phyloP scores from a whole-genome alignment of 2,888 invertebrate genomes.

The Phortica magna region DNA sequence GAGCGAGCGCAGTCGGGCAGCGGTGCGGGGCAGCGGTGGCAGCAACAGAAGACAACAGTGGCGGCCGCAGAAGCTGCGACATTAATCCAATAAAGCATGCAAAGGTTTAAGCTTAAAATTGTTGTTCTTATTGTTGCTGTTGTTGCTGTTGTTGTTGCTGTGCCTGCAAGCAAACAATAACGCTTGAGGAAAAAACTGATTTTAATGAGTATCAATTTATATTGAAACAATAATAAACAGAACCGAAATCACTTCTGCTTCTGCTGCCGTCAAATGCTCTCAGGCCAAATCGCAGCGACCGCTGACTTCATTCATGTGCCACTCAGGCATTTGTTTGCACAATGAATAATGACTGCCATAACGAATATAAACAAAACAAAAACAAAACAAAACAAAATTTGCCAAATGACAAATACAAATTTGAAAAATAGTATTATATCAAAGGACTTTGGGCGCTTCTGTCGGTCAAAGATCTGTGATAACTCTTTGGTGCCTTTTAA shows the following conservation, averaged over 20 bases:
- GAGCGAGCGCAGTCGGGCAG: too few relatives aligned
- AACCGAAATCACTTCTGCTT: background rate
- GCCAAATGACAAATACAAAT: too few relatives aligned
- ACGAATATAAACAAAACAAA: background rate
- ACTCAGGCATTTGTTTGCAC: background rate
- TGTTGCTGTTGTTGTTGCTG: background rate
- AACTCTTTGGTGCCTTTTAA: background rate
- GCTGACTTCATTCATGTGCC: background rate
- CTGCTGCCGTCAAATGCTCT: background rate
- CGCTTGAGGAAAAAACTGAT: background rate
- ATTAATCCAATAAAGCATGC: slow-evolving; percentile 62
- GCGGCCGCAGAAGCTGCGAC: slow-evolving; percentile 54
- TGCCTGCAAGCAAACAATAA: slow-evolving; percentile 5
- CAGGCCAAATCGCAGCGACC: background rate
- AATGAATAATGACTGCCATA: background rate
- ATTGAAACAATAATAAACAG: slow-evolving; percentile 49
- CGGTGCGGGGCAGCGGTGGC: too few relatives aligned
- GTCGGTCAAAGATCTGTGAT: background rate
- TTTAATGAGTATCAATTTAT: slow-evolving; percentile 63
- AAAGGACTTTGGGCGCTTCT: background rate
- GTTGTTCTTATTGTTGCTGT: slow-evolving; percentile 36
- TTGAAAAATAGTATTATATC: too few relatives aligned
- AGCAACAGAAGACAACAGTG: slow-evolving; percentile 25
- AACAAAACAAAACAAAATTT: background rate
- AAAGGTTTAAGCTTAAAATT: slow-evolving; percentile 42